Percentiles rank a stretch among this genome's conserved stretches.
Conservation (phyloP, 92 coral and sea anemone genomes). For the Zoanthus gigantus region DNA sequence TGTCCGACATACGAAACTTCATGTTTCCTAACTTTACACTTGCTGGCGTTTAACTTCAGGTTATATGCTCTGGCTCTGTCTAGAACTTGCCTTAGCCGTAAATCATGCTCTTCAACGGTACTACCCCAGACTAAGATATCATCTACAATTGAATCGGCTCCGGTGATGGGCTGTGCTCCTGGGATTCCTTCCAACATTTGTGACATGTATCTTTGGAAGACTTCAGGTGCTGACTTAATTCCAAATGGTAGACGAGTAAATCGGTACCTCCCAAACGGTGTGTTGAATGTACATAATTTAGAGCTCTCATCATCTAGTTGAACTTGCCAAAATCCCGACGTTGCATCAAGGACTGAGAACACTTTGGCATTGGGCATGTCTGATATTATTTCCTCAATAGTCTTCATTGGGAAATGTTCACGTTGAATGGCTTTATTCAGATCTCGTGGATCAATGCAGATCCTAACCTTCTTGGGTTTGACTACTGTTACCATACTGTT, state of each 20-base stretch:
- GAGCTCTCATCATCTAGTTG: slow-evolving; percentile 8
- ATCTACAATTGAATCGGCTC: slow-evolving; percentile 20
- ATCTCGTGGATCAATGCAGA: slow-evolving; percentile 27
- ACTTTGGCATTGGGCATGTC: slow-evolving; percentile 49
- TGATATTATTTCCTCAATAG: slow-evolving; percentile 42
- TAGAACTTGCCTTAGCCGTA: slow-evolving; percentile 25
- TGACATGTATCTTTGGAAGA: slow-evolving; percentile 31
- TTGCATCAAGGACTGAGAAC: slow-evolving; percentile 48
- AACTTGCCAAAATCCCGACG: slow-evolving; percentile 37
- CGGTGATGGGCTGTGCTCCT: slow-evolving; percentile 18
- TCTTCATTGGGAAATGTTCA: slow-evolving; percentile 44
- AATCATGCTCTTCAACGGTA: slow-evolving; percentile 30
- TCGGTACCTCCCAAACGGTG: slow-evolving; percentile 1
- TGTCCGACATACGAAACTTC: slow-evolving; percentile 41
- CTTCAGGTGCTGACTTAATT: slow-evolving; percentile 25
- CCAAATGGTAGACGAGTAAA: slow-evolving; percentile 33
- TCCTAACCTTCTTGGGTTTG: neutral
- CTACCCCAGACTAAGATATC: slow-evolving; percentile 39
- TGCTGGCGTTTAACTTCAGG: slow-evolving; percentile 27
- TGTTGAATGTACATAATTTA: slow-evolving; percentile 16
- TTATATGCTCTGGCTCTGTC: slow-evolving; percentile 15
- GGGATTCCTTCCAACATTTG: slow-evolving; percentile 27
- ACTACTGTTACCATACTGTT: slow-evolving; percentile 16
- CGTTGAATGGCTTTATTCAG: slow-evolving; percentile 23
- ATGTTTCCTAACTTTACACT: slow-evolving; percentile 23